A percentile compares a stretch with the other conserved stretches of the same genome.
phyloP scores from a whole-genome alignment of 2,888 invertebrate species.

The Caenorhabditis japonica region DNA sequence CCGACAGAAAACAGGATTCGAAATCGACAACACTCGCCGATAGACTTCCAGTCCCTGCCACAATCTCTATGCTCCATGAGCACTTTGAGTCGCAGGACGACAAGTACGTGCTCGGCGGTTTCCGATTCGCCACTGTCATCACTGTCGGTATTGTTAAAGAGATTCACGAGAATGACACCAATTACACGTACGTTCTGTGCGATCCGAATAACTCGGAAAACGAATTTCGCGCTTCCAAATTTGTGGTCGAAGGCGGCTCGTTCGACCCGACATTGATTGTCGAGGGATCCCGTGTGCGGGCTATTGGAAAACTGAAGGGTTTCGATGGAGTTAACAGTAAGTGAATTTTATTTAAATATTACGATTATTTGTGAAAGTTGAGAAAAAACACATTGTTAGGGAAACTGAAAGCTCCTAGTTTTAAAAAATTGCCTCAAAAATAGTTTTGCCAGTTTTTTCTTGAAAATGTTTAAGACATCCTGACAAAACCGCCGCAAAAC shows the following conservation, averaged over 20 bases:
- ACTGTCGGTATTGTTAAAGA: slow-evolving; percentile 41
- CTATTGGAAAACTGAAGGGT: slow-evolving; percentile 46
- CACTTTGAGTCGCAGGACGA: slow-evolving; percentile 22
- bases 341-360: neutral
- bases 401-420: too few species aligned
- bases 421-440: too few species aligned
- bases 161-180: slow-evolving; percentile 24
- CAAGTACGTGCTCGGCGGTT: slow-evolving; percentile 36
- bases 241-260: slow-evolving; percentile 3
- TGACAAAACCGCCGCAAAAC: too few species aligned
- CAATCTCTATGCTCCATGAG: slow-evolving; percentile 23
- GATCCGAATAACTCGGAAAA: slow-evolving; percentile 30
- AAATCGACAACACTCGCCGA: slow-evolving; percentile 25
- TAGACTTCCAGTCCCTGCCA: slow-evolving; percentile 42
- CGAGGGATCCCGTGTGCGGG: slow-evolving; percentile 31
- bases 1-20: slow-evolving; percentile 37
- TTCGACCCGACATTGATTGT: slow-evolving; percentile 23
- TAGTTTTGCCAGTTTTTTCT: too few species aligned
- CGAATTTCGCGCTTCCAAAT: slow-evolving; percentile 27
- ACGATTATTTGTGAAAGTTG: too few species aligned
- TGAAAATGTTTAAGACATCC: too few species aligned
- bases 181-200: slow-evolving; percentile 15
- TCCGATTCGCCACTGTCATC: slow-evolving; percentile 40
- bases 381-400: too few species aligned
- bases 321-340: slow-evolving; percentile 36